Conservation (phyloP, 2,888 invertebrate species). For the Oconnorella tubifera region DNA sequence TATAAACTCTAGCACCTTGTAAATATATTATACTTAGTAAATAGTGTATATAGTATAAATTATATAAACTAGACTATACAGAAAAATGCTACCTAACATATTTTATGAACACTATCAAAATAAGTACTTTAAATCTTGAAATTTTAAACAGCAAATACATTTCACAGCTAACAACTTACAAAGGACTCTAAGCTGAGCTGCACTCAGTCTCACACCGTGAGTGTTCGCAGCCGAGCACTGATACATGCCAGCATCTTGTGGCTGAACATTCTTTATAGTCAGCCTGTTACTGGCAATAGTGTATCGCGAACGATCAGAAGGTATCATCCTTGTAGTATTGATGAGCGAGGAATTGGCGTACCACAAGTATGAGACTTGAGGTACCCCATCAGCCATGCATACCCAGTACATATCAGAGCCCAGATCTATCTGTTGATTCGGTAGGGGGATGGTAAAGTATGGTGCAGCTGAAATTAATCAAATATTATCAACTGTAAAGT, state of each 20-base stretch:
- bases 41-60: no score
- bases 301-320: constrained; percentile 18
- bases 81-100: no score
- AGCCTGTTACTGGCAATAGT: constrained; percentile 28
- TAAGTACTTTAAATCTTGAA: no score
- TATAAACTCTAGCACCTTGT: no score
- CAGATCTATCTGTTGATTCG: constrained; percentile 45
- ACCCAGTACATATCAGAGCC: constrained; percentile 45
- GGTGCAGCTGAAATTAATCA: constrained; percentile 45
- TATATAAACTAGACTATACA: no score
- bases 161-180: constrained; percentile 66
- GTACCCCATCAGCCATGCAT: constrained; percentile 46
- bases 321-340: background rate
- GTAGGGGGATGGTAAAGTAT: constrained; percentile 45
- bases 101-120: no score
- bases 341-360: constrained; percentile 39
- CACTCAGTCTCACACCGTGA: constrained; percentile 73
- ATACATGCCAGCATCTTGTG: constrained; percentile 86
- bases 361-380: constrained; percentile 43
- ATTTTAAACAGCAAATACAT: no score
- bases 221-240: constrained; percentile 88
- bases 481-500: no score
- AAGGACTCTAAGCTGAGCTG: constrained; percentile 82
- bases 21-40: no score
- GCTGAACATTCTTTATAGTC: constrained; percentile 38